A percentile compares a stretch with the other conserved stretches of the same genome.
Evolutionary conservation across 2,113 vertebrate genomes (phyloP).

Genomic region (Pungitius pungitius): DNA sequence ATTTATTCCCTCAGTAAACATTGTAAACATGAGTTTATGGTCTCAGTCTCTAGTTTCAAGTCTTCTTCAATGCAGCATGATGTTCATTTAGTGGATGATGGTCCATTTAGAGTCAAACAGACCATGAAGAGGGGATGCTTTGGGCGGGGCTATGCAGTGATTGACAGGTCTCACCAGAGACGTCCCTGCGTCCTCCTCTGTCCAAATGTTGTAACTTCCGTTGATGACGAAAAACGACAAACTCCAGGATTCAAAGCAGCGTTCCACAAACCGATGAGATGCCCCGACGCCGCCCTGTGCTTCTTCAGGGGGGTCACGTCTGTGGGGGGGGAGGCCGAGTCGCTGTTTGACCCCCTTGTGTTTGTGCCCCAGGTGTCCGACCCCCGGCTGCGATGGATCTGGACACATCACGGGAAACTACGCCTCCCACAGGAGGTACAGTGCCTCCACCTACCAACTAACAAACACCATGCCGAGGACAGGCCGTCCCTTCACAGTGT

Average conservation of each 20-base stretch:
- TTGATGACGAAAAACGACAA: not conserved
- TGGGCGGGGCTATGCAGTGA: not conserved
- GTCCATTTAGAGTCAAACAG: not conserved
- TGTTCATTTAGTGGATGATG: not conserved
- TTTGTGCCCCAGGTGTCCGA: slow-evolving; percentile 88
- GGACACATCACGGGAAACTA: slow-evolving; percentile 99
- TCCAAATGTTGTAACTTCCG: not conserved
- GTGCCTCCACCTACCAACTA: slow-evolving; percentile 50
- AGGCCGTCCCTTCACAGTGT: not conserved
- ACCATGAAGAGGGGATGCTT: not conserved
- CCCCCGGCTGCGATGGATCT: slow-evolving; percentile 96
- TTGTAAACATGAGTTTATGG: slow-evolving; percentile 4
- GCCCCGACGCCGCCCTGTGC: not conserved
- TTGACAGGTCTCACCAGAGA: not conserved
- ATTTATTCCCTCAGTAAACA: too few relatives aligned
- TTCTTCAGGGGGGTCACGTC: not conserved
- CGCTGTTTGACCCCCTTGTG: not conserved
- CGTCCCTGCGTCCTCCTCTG: not conserved
- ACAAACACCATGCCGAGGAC: not conserved
- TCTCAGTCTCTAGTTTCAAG: not conserved
- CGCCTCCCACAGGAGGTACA: slow-evolving; percentile 96
- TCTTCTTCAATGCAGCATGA: not conserved
- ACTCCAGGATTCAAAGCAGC: not conserved
- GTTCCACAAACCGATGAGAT: not conserved
- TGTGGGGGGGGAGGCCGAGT: not conserved